These are phyloP conservation scores for Bothrops jararaca DNA, from an alignment of 2,113 vertebrate genomes.

Conservation along the genomic window DNA sequence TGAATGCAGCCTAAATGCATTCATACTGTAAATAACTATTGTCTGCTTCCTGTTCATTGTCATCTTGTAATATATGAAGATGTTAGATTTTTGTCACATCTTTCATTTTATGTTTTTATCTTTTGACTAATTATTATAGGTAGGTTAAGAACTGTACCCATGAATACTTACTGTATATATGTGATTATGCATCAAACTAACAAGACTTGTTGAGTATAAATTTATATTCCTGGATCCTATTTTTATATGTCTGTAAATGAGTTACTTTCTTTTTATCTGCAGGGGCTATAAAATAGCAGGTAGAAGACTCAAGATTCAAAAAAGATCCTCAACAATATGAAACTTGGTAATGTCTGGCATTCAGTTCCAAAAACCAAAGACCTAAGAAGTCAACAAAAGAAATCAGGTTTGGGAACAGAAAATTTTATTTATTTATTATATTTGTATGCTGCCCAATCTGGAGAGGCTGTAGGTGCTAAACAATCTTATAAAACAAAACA, in stretches of 20 bases:
- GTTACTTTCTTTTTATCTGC: background rate
- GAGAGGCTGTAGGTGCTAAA: background rate
- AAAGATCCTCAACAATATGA: background rate
- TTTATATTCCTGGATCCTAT: background rate
- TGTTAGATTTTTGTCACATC: background rate
- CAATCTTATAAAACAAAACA: background rate
- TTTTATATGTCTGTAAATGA: background rate
- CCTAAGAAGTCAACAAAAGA: background rate
- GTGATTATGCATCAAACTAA: background rate
- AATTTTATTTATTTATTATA: background rate
- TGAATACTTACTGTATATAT: no score
- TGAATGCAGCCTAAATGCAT: background rate
- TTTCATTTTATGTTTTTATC: background rate
- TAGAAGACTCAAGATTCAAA: background rate
- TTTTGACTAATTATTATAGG: background rate
- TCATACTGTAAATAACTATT: background rate
- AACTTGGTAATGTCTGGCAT: background rate
- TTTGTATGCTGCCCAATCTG: background rate
- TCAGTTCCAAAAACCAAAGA: background rate
- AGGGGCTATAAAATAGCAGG: background rate
- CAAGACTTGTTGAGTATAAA: background rate
- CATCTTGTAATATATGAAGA: background rate
- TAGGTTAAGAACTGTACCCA: no score
- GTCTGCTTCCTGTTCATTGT: background rate
- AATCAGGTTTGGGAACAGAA: background rate